These are phyloP conservation scores for Calephelis perditalis DNA, from an alignment of 2,888 invertebrate genomes.

Conservation along the genomic window DNA sequence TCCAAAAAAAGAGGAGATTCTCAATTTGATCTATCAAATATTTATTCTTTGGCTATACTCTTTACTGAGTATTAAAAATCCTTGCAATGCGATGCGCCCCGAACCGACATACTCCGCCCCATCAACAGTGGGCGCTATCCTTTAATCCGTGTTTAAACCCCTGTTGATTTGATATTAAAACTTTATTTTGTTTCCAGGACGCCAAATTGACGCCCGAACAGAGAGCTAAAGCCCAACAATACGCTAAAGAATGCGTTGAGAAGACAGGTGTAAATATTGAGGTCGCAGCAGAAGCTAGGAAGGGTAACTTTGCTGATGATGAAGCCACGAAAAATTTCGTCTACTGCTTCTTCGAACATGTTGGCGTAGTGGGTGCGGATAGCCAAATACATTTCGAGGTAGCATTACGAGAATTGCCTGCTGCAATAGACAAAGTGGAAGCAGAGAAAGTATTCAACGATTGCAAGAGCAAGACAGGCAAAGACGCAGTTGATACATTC, in stretches of 20 bases:
- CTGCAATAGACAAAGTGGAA: background rate
- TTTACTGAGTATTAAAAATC: no score
- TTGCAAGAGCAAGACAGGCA: background rate
- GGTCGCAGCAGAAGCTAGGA: background rate
- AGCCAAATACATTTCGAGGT: background rate
- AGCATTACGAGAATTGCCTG: background rate
- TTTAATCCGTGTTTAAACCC: no score
- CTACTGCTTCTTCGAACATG: slow-evolving; percentile 14
- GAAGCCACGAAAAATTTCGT: slow-evolving; percentile 6
- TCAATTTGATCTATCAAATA: no score
- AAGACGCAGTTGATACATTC: background rate
- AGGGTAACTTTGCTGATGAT: slow-evolving; percentile 2
- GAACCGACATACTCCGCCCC: no score
- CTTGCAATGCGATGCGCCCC: no score
- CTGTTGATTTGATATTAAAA: background rate
- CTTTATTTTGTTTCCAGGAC: background rate
- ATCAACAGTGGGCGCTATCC: no score
- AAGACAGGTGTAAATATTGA: background rate
- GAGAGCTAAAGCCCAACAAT: background rate
- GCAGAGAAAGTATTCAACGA: background rate
- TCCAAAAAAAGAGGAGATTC: no score
- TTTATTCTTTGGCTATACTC: no score
- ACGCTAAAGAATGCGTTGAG: background rate
- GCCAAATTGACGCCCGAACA: background rate
- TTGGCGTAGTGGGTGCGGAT: slow-evolving; percentile 1